Percentiles rank a stretch among this genome's conserved stretches.
phyloP scores from a whole-genome alignment of 2,797 vertebrate species.

The Brachyrhaphis roseni region DNA sequence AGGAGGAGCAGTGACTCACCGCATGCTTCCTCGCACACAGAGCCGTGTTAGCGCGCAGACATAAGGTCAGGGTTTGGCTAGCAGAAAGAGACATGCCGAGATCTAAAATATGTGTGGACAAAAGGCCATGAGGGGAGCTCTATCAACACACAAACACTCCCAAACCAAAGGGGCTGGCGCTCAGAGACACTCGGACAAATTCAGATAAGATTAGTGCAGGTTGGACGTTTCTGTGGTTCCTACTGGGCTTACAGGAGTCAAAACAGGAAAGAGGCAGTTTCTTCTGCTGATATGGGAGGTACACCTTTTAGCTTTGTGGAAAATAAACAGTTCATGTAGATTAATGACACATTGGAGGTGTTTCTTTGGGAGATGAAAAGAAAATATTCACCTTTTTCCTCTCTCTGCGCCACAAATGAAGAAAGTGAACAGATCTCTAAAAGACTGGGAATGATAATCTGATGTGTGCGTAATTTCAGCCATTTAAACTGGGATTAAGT shows the following conservation, averaged over 20 bases:
- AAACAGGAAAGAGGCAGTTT: slow-evolving; percentile 5
- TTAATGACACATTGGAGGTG: not conserved
- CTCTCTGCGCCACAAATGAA: not conserved
- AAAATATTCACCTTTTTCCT: too few relatives aligned
- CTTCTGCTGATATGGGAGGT: not conserved
- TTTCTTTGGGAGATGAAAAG: not conserved
- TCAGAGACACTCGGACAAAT: slow-evolving; percentile 11
- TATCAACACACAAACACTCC: slow-evolving; percentile 42
- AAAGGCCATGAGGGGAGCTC: slow-evolving; percentile 39
- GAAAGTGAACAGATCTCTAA: not conserved
- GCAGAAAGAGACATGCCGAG: slow-evolving; percentile 37
- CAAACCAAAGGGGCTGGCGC: slow-evolving; percentile 4
- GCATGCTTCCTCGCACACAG: slow-evolving; percentile 12
- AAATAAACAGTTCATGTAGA: not conserved
- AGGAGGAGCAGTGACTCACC: slow-evolving; percentile 57
- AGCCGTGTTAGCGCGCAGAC: slow-evolving; percentile 11
- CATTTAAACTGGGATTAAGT: not conserved
- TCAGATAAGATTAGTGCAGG: slow-evolving; percentile 38
- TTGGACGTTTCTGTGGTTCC: slow-evolving; percentile 23
- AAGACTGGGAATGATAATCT: not conserved
- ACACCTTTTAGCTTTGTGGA: not conserved
- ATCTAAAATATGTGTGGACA: slow-evolving; percentile 45
- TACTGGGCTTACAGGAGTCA: slow-evolving; percentile 21
- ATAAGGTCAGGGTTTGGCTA: slow-evolving; percentile 39
- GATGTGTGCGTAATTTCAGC: not conserved